Evolutionary conservation across 2,797 vertebrate genomes (phyloP).

Genomic region (Euthynnus affinis): DNA sequence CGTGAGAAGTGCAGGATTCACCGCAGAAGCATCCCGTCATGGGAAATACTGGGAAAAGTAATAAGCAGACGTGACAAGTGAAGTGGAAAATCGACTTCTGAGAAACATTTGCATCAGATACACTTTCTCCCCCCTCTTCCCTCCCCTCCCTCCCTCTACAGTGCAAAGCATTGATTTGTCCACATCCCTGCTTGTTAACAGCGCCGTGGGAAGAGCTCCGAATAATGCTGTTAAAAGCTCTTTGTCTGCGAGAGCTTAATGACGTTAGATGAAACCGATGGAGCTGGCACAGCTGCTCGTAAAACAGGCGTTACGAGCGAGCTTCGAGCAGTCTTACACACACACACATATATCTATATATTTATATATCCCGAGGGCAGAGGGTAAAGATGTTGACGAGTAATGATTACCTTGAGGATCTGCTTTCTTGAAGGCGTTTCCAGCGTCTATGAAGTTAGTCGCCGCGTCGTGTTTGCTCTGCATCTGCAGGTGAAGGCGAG

Average conservation of each 20-base stretch:
- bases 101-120: too few relatives aligned
- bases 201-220: not conserved
- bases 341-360: too few relatives aligned
- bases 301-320: not conserved
- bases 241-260: not conserved
- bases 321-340: not conserved
- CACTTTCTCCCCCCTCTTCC: too few relatives aligned
- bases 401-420: constrained; percentile 91
- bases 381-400: not conserved
- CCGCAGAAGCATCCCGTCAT: too few relatives aligned
- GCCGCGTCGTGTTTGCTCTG: constrained; percentile 97
- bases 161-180: not conserved
- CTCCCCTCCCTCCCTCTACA: too few relatives aligned
- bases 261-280: not conserved
- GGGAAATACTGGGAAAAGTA: too few relatives aligned
- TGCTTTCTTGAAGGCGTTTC: constrained; percentile 96
- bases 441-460: constrained; percentile 93
- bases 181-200: not conserved
- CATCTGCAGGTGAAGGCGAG: constrained; percentile 92
- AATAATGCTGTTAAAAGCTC: constrained; percentile 1
- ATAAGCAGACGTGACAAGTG: too few relatives aligned
- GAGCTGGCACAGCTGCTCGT: not conserved
- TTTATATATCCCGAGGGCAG: not conserved
- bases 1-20: too few relatives aligned
- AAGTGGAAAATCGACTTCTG: too few relatives aligned